Evolutionary conservation across 2,113 vertebrate species (phyloP), one percentile per base, ranked within the genome.

Genomic region (Spea multiplicata): DNA sequence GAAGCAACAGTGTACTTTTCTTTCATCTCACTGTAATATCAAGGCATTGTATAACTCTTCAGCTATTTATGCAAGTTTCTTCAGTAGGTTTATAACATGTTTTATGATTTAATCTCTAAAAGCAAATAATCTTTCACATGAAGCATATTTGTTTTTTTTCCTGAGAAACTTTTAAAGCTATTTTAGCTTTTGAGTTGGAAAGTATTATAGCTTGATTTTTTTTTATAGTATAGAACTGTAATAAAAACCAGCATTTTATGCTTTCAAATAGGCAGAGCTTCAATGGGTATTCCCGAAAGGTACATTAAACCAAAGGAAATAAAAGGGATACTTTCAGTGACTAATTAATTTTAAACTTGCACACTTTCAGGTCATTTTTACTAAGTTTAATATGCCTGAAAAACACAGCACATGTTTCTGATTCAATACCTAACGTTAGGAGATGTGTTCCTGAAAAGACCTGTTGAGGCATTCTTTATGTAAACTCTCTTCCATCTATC

Each of bases 91-190:
- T 64, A 16, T 64, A 64, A 16, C 61, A 64, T 64, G 16, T 30
- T 64, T 64, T 64, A 64, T 30, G 8, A 4, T 4, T 30, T 64
- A 17, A 64, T 64, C 61, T 64, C 61, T 17, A 17, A 64, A 30
- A 64, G 61, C 4, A 64, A 64, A 64, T 16, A 12, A 61, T 8
- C 14, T 13, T 13, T 61, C 14, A 10, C 14, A 61, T n/a, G 5
- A 61, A 61, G 59, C 50, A 59, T 64, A 64, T 64, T 64, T 64
- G 17, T 30, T 64, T 64, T 64, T 61, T 17, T 64, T 64, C 17
- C 13, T 5, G 30, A 3, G 6, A 8, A 4, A 17, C 16, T 30
- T 7, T 64, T 30, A 13, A 64, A 17, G n/a, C 9, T 64, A 64
- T 64, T 64, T 6, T 64, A 30, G 61, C n/a, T 64, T 64, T 64